Base-by-base conservation (phyloP, 2,888 invertebrate genomes). In the Xestia xanthographa region DNA sequence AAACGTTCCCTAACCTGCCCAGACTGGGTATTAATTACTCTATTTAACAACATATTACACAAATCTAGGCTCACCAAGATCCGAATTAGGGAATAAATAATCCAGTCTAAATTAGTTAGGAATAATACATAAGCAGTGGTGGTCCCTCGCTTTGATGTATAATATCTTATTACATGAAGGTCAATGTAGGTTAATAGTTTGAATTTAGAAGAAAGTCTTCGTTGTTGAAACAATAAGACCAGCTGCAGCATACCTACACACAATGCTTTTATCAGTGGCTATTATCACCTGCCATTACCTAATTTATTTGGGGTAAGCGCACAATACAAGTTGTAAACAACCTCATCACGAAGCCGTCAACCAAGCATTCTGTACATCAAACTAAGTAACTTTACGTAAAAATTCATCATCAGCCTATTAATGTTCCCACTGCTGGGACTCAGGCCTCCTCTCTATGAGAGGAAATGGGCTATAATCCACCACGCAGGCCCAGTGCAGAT, bases 111-210 rank as follows among this genome's bases (percentile, higher is more conserved):
- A 79, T 74, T 80, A 53, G 63, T 65, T 48, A 45, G 20, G 67
- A 79, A 79, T 79, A 58, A 79, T 79, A 67, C 29, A 79, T 68
- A 53, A 38, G 58, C 56, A 38, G 53, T 60, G 38, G 38, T 29
- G 34, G 43, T 50, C 63, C 22, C 22, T 53, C 14, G 12, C 62
- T 50, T 66, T 43, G 29, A 56, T 58, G 41, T 48, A 26, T 9
- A 20, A 73, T 56, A n/a, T 72, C 56, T 48, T 72, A 72, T 66
- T 66, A 72, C 50, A n/a, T 20, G 38, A 22, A 62, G 58, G 38
- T 58, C 26, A 43, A 60, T 53, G 20, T 34, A 60, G 43, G 22
- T 74, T 45, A 41, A 20, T 38, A 17, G 29, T 26, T 56, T 34
- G 6, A 17, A 38, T 72, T 5, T 8, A 38, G 20, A 14, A 9